Percentiles rank a stretch among this genome's conserved stretches.
Evolutionary conservation across 1,140 invertebrate species (phyloP).

Genomic region (Hycleus phaleratus): DNA sequence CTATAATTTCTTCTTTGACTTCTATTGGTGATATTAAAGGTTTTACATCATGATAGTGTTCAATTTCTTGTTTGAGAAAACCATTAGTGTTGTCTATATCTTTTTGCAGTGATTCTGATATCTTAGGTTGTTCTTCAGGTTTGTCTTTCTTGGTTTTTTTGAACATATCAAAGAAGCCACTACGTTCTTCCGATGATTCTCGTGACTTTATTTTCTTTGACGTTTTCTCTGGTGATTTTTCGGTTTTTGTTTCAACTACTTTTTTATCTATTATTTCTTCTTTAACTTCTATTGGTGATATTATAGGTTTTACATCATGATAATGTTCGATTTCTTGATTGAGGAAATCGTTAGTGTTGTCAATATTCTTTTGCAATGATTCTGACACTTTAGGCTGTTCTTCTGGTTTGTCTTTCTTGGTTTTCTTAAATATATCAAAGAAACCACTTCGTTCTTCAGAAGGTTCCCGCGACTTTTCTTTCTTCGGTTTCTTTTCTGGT

Average conservation of each 20-base stretch:
- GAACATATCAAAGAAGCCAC: slow-evolving; percentile 2
- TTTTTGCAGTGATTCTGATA: not conserved
- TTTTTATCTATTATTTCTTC: too few relatives aligned
- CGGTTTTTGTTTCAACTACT: not conserved
- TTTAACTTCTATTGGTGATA: not conserved
- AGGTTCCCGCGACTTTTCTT: not conserved
- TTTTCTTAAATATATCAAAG: slow-evolving; percentile 15
- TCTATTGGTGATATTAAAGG: slow-evolving; percentile 1
- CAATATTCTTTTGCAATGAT: slow-evolving; percentile 4
- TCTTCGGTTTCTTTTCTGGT: not conserved
- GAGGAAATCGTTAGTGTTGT: slow-evolving; percentile 3
- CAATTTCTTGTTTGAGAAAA: slow-evolving; percentile 18
- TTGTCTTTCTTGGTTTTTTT: slow-evolving; percentile 17
- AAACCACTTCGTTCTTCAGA: not conserved
- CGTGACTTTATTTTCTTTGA: slow-evolving; percentile 2
- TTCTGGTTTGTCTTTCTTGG: slow-evolving; percentile 1
- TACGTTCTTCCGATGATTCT: not conserved
- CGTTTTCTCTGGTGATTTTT: slow-evolving; percentile 2
- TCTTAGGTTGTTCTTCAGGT: slow-evolving; percentile 11
- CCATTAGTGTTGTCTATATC: slow-evolving; percentile 8
- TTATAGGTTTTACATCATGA: slow-evolving; percentile 3
- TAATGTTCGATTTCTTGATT: slow-evolving; percentile 11
- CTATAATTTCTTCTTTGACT: slow-evolving; percentile 10
- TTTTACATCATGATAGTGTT: slow-evolving; percentile 18
- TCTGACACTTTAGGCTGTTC: slow-evolving; percentile 5